Evolutionary conservation across 2,888 invertebrate species (phyloP).

Genomic region (Spodoptera exigua): DNA sequence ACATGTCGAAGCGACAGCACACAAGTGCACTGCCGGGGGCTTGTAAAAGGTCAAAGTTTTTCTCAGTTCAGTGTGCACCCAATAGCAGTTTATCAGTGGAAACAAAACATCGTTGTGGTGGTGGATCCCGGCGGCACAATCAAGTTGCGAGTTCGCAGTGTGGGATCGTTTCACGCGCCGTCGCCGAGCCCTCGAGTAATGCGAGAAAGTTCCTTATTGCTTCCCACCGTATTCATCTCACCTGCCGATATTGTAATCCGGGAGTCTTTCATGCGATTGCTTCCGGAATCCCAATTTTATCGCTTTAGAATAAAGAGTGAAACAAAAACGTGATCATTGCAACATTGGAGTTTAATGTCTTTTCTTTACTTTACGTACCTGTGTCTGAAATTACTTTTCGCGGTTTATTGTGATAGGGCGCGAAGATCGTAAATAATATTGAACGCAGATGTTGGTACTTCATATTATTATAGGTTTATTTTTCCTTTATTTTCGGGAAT

Average conservation of each 20-base stretch:
- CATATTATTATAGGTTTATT: too few relatives aligned
- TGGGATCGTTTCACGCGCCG: conserved; percentile 52
- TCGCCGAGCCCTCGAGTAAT: conserved; percentile 55
- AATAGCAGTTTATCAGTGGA: conserved; percentile 69
- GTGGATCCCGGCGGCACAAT: conserved; percentile 63
- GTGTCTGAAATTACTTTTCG: conserved; percentile 31
- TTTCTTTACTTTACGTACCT: conserved; percentile 19
- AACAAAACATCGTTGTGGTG: conserved; percentile 64
- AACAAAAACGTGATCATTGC: conserved; percentile 35
- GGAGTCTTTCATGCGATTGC: conserved; percentile 57
- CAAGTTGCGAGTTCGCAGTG: conserved; percentile 61
- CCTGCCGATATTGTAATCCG: conserved; percentile 69
- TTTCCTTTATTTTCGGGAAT: too few relatives aligned
- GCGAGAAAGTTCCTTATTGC: conserved; percentile 73
- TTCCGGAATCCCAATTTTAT: conserved; percentile 55
- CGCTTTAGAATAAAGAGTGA: conserved; percentile 40
- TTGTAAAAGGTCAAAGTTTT: conserved; percentile 52
- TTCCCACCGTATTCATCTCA: conserved; percentile 70
- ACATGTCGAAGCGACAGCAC: conserved; percentile 15
- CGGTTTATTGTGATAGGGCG: conserved; percentile 11
- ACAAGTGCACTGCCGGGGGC: conserved; percentile 31
- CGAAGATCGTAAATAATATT: too few relatives aligned
- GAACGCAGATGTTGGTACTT: too few relatives aligned
- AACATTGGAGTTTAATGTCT: conserved; percentile 25
- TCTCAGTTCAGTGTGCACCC: conserved; percentile 58